phyloP scores from a whole-genome alignment of 1,140 invertebrate species.

The Drosophila littoralis region DNA sequence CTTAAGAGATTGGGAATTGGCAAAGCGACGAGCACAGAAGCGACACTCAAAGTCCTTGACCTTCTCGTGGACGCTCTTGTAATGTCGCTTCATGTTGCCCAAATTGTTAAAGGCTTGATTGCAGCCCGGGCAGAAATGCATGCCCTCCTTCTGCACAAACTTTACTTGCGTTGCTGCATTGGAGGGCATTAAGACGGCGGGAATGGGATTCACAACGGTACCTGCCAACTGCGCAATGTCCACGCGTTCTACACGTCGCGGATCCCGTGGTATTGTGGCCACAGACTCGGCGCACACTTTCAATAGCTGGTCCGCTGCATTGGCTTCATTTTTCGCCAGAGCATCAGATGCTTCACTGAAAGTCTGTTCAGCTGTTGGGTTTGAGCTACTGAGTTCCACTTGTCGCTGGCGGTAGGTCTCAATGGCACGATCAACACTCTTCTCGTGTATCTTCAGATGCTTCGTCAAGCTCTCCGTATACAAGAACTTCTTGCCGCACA shows the following conservation, averaged over 20 bases:
- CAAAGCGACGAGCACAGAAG: slow-evolving; percentile 75
- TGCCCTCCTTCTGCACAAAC: slow-evolving; percentile 71
- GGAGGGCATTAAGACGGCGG: slow-evolving; percentile 53
- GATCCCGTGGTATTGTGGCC: slow-evolving; percentile 73
- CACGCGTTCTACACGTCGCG: slow-evolving; percentile 72
- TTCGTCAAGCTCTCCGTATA: slow-evolving; percentile 75
- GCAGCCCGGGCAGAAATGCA: slow-evolving; percentile 75
- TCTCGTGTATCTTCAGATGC: slow-evolving; percentile 78
- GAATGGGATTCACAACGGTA: slow-evolving; percentile 75
- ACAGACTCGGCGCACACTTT: slow-evolving; percentile 78
- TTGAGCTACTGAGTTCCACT: slow-evolving; percentile 33
- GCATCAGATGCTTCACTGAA: not conserved
- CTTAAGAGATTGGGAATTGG: slow-evolving; percentile 79
- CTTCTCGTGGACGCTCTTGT: slow-evolving; percentile 80
- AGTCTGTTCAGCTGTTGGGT: slow-evolving; percentile 1
- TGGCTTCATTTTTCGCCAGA: slow-evolving; percentile 10
- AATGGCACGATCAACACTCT: slow-evolving; percentile 70
- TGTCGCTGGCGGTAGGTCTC: slow-evolving; percentile 76
- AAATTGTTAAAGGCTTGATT: slow-evolving; percentile 76
- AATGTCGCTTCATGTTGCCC: slow-evolving; percentile 79
- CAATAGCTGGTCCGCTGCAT: slow-evolving; percentile 60
- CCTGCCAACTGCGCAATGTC: slow-evolving; percentile 73
- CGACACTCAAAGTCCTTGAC: slow-evolving; percentile 81
- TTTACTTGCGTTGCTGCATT: slow-evolving; percentile 39
- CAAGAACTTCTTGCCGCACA: slow-evolving; percentile 70